phyloP scores from a whole-genome alignment of 2,113 vertebrate genomes.

The Xenopus borealis region DNA sequence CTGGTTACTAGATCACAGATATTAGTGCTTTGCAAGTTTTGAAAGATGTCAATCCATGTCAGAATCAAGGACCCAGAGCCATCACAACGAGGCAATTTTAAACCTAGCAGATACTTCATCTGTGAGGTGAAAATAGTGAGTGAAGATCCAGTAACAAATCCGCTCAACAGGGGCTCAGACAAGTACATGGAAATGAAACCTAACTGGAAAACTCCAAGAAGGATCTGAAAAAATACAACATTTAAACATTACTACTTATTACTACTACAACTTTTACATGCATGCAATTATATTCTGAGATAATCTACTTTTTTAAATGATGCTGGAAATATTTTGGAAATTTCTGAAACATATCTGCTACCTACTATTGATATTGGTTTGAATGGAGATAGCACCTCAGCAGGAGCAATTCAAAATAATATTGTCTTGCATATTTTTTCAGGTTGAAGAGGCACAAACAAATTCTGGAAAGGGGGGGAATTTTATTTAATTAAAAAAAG shows the following conservation, averaged over 20 bases:
- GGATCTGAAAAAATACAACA: conserved; percentile 54
- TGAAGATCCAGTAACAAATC: conserved; percentile 57
- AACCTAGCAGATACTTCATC: conserved; percentile 59
- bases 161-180: conserved; percentile 59
- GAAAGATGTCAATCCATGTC: conserved; percentile 59
- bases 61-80: conserved; percentile 53
- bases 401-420: no score
- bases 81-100: conserved; percentile 54
- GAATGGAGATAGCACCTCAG: no score
- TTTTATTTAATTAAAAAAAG: no score
- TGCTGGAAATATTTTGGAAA: no score
- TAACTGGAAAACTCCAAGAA: conserved; percentile 57
- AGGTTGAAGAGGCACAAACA: no score
- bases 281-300: no score
- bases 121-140: conserved; percentile 62
- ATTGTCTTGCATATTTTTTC: no score
- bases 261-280: no score
- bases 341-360: no score
- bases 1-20: conserved; percentile 60
- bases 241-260: not conserved
- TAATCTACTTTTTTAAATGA: no score
- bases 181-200: conserved; percentile 61
- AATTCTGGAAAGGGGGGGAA: no score
- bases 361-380: no score
- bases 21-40: conserved; percentile 53